Evolutionary conservation across 2,113 vertebrate species (phyloP).

Genomic region (Hippocampus mohnikei): DNA sequence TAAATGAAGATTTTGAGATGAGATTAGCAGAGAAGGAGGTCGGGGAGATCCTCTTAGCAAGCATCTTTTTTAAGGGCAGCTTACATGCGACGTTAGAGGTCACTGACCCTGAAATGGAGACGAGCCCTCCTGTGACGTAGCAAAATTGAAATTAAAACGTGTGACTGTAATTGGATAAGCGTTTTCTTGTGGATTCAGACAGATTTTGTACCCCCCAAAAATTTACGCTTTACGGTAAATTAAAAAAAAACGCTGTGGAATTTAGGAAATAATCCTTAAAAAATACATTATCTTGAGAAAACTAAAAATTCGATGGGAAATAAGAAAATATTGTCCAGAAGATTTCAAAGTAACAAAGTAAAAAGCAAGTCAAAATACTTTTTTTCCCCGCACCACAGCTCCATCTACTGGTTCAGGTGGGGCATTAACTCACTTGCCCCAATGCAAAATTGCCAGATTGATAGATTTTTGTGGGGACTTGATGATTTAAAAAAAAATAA

Average conservation of each 20-base stretch:
- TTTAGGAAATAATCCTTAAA: neutral
- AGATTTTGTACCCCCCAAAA: neutral
- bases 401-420: no score
- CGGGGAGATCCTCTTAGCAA: conserved; percentile 46
- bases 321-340: neutral
- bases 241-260: neutral
- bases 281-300: neutral
- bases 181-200: neutral
- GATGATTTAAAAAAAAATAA: no score
- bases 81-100: conserved; percentile 10
- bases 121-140: conserved; percentile 15
- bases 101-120: conserved; percentile 34
- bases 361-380: neutral
- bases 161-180: neutral
- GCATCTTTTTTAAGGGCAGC: conserved; percentile 36
- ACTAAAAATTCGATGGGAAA: neutral
- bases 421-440: no score
- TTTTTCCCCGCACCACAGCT: no score
- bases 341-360: neutral
- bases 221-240: neutral
- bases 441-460: no score
- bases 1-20: conserved; percentile 14
- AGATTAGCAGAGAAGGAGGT: conserved; percentile 21
- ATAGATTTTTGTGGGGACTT: no score
- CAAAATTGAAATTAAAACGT: neutral